Evolutionary conservation across 2,797 vertebrate genomes (phyloP).

Genomic region (Carduelis carduelis): DNA sequence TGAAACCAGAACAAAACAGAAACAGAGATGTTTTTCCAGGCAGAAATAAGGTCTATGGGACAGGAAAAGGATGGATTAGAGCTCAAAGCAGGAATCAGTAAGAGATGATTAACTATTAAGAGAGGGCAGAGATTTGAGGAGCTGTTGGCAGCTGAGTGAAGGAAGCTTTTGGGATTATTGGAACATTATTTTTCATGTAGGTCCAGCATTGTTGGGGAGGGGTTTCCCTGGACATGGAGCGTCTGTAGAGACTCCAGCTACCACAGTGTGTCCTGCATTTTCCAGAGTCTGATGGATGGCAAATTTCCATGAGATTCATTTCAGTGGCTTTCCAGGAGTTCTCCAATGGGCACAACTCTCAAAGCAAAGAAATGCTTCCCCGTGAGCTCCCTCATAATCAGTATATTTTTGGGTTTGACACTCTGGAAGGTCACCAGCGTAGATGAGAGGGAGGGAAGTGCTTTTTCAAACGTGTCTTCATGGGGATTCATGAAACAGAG

Average conservation of each 20-base stretch:
- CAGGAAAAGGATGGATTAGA: neutral
- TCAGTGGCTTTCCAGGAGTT: neutral
- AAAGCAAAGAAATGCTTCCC: neutral
- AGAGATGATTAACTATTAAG: no score
- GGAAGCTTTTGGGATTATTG: neutral
- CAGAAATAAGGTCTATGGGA: neutral
- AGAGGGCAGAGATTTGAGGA: neutral
- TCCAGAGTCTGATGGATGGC: neutral
- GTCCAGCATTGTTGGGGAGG: rapidly evolving
- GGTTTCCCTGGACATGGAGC: neutral
- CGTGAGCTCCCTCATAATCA: neutral
- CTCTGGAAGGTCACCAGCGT: neutral
- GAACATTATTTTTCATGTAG: neutral
- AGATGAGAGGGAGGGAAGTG: neutral
- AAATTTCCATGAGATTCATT: neutral
- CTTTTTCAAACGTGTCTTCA: neutral
- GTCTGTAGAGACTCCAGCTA: neutral
- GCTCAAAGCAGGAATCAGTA: neutral
- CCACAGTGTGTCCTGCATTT: neutral
- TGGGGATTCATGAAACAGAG: neutral
- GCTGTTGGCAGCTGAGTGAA: neutral
- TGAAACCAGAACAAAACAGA: neutral
- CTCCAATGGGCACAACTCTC: neutral
- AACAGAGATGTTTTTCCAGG: neutral
- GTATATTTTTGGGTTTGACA: neutral